These are phyloP conservation scores for Rhyacophila brunnea DNA, from an alignment of 1,140 invertebrate genomes.

Conservation along the genomic window DNA sequence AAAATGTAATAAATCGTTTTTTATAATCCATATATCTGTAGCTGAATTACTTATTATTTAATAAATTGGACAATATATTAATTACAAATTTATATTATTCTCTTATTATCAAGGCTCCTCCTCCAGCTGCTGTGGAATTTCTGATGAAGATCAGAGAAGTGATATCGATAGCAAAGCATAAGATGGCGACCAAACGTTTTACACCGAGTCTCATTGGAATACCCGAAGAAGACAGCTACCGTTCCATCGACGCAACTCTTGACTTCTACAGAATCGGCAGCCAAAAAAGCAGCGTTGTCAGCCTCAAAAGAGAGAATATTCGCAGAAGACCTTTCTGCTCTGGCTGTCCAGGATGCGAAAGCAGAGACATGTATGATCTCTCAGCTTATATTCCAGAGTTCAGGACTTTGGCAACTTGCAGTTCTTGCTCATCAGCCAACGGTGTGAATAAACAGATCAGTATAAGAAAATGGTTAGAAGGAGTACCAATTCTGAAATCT, in stretches of 20 bases:
- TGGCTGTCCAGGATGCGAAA: conserved; percentile 65
- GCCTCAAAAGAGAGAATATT: conserved; percentile 59
- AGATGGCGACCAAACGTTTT: conserved; percentile 79
- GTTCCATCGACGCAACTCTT: conserved; percentile 47
- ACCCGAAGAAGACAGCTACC: conserved; percentile 70
- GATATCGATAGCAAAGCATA: conserved; percentile 81
- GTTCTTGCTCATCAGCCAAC: conserved; percentile 47
- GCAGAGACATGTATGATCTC: conserved; percentile 43
- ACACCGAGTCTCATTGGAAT: conserved; percentile 76
- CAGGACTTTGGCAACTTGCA: conserved; percentile 49
- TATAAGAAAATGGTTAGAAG: conserved; percentile 76
- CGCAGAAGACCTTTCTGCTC: conserved; percentile 56
- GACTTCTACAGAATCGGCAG: conserved; percentile 52
- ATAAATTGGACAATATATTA: conserved; percentile 13
- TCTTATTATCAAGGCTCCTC: conserved; percentile 66
- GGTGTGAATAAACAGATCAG: conserved; percentile 68
- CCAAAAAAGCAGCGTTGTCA: conserved; percentile 55
- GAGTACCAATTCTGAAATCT: conserved; percentile 58
- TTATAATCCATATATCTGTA: conserved; percentile 8
- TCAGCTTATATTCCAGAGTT: conserved; percentile 44
- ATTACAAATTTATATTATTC: too few species aligned
- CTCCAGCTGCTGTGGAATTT: conserved; percentile 83
- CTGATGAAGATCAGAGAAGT: conserved; percentile 84
- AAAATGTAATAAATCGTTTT: too few species aligned
- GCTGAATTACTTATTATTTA: background rate